A percentile compares a stretch with the other conserved stretches of the same genome.
phyloP scores from a whole-genome alignment of 2,797 vertebrate species.

The Sternotherus odoratus region DNA sequence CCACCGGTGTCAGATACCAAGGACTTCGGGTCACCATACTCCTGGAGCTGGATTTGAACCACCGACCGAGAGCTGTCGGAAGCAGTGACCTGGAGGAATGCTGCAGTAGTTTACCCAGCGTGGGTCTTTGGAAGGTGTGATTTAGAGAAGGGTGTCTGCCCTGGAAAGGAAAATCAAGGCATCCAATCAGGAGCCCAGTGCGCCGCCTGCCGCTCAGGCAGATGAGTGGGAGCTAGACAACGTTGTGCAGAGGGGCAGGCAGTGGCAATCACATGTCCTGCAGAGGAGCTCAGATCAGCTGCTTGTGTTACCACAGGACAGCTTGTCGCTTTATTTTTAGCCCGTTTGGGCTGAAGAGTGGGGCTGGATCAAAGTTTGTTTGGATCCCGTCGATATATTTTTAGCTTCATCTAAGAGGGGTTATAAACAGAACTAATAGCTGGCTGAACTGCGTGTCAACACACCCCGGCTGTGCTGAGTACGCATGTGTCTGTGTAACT shows the following conservation, averaged over 20 bases:
- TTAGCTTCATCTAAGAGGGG: neutral
- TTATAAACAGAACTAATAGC: neutral
- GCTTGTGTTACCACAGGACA: neutral
- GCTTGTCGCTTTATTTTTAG: neutral
- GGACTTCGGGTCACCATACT: accelerated
- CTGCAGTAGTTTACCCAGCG: neutral
- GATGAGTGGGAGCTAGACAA: accelerated
- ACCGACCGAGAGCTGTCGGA: neutral
- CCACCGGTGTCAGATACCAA: accelerated
- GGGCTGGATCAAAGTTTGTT: neutral
- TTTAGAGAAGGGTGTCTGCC: conserved; percentile 3
- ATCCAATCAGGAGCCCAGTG: neutral
- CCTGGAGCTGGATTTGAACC: accelerated
- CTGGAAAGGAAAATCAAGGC: neutral
- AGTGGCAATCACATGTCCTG: neutral
- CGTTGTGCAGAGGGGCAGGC: neutral
- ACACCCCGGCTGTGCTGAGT: neutral
- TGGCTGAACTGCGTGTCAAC: neutral
- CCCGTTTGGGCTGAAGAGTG: neutral
- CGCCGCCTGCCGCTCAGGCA: accelerated
- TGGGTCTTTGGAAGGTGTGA: neutral
- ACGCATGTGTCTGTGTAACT: neutral
- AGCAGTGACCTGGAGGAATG: neutral
- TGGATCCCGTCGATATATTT: neutral
- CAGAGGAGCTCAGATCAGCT: neutral